Evolutionary conservation across 1,140 invertebrate genomes (phyloP).

Genomic region (Dendroctonus ponderosae): DNA sequence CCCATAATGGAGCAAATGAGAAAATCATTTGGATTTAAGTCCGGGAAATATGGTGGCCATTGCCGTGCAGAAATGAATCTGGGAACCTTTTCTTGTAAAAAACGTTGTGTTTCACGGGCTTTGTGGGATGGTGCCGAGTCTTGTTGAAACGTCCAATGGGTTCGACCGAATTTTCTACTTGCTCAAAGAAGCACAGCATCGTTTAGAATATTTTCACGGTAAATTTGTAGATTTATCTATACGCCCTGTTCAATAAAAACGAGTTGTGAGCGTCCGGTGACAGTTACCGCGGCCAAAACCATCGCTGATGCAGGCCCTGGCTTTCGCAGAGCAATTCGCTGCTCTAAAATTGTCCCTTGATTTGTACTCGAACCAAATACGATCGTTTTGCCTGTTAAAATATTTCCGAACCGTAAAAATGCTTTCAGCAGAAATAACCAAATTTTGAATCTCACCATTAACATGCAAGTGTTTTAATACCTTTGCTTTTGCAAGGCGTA

Average conservation of each 20-base stretch:
- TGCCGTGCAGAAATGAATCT: no score
- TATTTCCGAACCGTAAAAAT: constrained; percentile 2
- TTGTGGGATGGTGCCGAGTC: no score
- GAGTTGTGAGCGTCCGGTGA: neutral
- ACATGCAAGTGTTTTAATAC: constrained; percentile 1
- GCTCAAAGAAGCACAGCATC: neutral
- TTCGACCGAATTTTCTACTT: neutral
- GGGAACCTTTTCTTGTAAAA: no score
- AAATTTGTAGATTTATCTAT: neutral
- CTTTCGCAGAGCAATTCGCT: constrained; percentile 1
- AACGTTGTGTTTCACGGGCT: no score
- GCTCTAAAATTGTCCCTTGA: neutral
- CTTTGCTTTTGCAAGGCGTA: neutral
- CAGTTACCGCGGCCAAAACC: neutral
- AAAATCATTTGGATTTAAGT: neutral
- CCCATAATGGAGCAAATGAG: neutral
- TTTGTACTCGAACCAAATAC: neutral
- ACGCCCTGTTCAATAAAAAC: constrained; percentile 1
- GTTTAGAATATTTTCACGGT: neutral
- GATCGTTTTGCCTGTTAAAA: neutral
- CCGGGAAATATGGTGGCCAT: no score
- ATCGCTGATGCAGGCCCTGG: neutral
- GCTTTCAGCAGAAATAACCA: neutral
- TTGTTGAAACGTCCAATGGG: no score
- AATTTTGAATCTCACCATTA: neutral